These are phyloP conservation scores for Machaerirhynchus nigripectus DNA, from an alignment of 2,113 vertebrate species.

Conservation along the genomic window DNA sequence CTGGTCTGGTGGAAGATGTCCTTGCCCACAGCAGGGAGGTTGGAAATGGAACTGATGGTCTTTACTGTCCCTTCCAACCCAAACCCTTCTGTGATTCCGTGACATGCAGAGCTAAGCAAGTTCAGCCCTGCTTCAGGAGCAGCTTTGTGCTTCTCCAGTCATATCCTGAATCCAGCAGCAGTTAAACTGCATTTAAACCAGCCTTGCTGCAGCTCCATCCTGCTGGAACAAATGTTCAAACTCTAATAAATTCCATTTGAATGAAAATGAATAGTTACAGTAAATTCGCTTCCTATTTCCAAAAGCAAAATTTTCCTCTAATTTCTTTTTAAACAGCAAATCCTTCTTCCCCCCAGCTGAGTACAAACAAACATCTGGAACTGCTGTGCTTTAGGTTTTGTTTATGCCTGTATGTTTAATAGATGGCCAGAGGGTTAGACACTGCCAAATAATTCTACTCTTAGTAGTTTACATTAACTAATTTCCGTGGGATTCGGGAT, in stretches of 20 bases:
- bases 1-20: rapidly evolving
- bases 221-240: background rate
- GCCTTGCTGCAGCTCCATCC: background rate
- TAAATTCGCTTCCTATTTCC: background rate
- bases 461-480: slow-evolving; percentile 4
- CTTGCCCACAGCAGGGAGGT: rapidly evolving
- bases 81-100: rapidly evolving
- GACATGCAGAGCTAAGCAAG: background rate
- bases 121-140: background rate
- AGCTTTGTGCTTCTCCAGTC: background rate
- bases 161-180: background rate
- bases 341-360: background rate
- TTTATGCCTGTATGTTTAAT: background rate
- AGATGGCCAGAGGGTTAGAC: slow-evolving; percentile 14
- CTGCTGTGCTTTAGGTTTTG: slow-evolving; percentile 21
- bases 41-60: background rate
- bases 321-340: slow-evolving; percentile 11
- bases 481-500: background rate
- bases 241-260: background rate
- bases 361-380: slow-evolving; percentile 53
- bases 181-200: background rate
- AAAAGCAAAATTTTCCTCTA: slow-evolving; percentile 18
- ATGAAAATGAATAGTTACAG: background rate
- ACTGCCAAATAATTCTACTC: background rate
- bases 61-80: background rate